Conservation (phyloP, 2,113 vertebrate genomes). For the Oryzias celebensis region DNA sequence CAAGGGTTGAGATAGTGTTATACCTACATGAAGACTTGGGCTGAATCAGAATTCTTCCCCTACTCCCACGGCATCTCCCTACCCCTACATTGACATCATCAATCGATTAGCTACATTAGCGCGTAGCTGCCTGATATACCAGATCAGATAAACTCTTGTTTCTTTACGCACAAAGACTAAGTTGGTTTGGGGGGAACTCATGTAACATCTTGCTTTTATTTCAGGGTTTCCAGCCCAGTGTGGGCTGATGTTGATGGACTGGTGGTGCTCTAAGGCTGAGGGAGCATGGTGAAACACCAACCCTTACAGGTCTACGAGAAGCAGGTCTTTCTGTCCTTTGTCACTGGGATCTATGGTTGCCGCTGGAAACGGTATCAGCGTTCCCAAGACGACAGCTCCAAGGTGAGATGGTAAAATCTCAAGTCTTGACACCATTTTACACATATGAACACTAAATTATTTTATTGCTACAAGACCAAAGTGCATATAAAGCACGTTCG, state of each 20-base stretch:
- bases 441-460: neutral
- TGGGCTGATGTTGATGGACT: slow-evolving; percentile 80
- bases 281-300: slow-evolving; percentile 98
- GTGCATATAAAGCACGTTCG: too few species aligned
- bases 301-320: slow-evolving; percentile 98
- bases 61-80: too few species aligned
- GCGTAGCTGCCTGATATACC: too few species aligned
- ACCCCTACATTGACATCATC: too few species aligned
- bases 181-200: neutral
- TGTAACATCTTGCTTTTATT: slow-evolving; percentile 15
- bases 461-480: too few species aligned
- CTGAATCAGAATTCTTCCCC: too few species aligned
- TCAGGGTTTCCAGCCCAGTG: slow-evolving; percentile 77
- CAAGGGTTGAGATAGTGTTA: too few species aligned
- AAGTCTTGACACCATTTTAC: neutral
- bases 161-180: neutral
- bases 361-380: slow-evolving; percentile 99
- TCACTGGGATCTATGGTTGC: slow-evolving; percentile 97
- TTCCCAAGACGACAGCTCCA: slow-evolving; percentile 93
- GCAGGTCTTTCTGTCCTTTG: slow-evolving; percentile 93
- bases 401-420: slow-evolving; percentile 73
- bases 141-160: too few species aligned
- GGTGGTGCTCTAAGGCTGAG: slow-evolving; percentile 71
- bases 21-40: too few species aligned
- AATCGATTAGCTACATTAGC: too few species aligned